A percentile compares a stretch with the other conserved stretches of the same genome.
These are phyloP conservation scores for Cryptocheilus praepositus DNA, from an alignment of 2,888 invertebrate species.

Conservation along the genomic window DNA sequence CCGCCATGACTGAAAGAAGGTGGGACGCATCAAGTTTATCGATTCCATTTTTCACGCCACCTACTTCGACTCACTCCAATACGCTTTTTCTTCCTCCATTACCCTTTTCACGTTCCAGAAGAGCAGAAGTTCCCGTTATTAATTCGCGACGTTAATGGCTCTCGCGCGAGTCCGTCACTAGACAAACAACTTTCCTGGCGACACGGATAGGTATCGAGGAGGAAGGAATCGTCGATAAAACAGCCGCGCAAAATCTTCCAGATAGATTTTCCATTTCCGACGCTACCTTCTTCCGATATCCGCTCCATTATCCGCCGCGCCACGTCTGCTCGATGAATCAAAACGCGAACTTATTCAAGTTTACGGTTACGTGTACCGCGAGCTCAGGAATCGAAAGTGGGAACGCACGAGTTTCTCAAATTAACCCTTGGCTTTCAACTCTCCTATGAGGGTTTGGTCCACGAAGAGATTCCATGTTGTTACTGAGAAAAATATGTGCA, in stretches of 20 bases:
- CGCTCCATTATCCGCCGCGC: slow-evolving; percentile 33
- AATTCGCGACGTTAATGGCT: background rate
- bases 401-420: too few species aligned
- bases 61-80: background rate
- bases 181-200: slow-evolving; percentile 3
- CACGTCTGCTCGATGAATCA: background rate
- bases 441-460: too few species aligned
- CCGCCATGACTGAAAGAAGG: background rate
- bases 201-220: background rate
- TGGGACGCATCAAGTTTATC: too few species aligned
- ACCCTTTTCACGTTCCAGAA: slow-evolving; percentile 2
- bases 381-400: too few species aligned
- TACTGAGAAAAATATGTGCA: too few species aligned
- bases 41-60: background rate
- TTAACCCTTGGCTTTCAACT: too few species aligned
- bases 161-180: background rate
- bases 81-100: background rate
- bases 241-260: background rate
- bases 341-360: too few species aligned
- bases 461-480: too few species aligned
- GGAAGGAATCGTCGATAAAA: background rate
- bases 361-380: too few species aligned
- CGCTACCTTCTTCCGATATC: slow-evolving; percentile 31
- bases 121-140: background rate
- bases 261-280: background rate